Conservation (phyloP, 2,888 invertebrate species). For the Periphyllus acericola region DNA sequence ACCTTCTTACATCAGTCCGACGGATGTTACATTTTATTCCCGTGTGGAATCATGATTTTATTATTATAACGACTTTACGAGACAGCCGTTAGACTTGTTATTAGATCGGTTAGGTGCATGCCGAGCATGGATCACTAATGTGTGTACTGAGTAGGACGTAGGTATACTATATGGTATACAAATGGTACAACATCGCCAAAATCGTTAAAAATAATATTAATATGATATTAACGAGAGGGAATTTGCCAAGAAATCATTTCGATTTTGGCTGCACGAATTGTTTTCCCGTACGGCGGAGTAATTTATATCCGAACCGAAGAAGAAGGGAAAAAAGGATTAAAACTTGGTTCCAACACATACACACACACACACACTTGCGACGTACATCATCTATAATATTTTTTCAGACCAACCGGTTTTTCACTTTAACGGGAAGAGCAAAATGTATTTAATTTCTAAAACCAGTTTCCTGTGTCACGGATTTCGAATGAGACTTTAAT, state of each 20-base stretch:
- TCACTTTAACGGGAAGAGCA: not conserved
- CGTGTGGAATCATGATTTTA: too few species aligned
- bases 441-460: not conserved
- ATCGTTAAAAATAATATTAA: too few species aligned
- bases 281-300: not conserved
- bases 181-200: too few species aligned
- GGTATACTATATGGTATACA: not conserved
- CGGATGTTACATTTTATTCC: too few species aligned
- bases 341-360: not conserved
- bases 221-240: not conserved
- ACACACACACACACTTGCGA: not conserved
- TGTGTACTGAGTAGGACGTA: too few species aligned
- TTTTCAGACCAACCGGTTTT: not conserved
- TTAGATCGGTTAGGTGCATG: not conserved
- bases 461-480: not conserved
- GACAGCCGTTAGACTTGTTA: too few species aligned
- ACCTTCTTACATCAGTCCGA: too few species aligned
- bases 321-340: not conserved
- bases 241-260: not conserved
- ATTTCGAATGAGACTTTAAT: not conserved
- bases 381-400: not conserved
- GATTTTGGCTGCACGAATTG: not conserved
- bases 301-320: not conserved
- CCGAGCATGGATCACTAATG: not conserved
- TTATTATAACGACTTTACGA: too few species aligned